phyloP scores from a whole-genome alignment of 2,797 vertebrate species.

The Hoplostethus atlanticus region DNA sequence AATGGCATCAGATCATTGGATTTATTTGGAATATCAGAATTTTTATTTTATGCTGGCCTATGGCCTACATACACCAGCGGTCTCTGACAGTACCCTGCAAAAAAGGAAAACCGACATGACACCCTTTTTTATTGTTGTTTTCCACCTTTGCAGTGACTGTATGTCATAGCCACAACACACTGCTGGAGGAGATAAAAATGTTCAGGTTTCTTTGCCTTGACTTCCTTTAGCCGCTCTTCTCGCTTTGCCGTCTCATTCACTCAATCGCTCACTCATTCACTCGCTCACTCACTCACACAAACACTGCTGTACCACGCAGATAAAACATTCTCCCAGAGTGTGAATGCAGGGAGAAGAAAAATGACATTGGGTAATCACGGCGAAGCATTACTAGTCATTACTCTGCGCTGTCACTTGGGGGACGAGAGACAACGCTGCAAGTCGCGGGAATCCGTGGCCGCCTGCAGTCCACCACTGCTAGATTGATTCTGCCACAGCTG shows the following conservation, averaged over 20 bases:
- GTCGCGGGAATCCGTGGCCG: constrained; percentile 49
- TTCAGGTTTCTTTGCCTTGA: constrained; percentile 16
- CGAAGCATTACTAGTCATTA: constrained; percentile 78
- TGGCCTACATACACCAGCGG: background rate
- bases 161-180: constrained; percentile 10
- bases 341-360: constrained; percentile 82
- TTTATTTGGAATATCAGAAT: background rate
- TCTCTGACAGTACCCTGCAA: constrained; percentile 12
- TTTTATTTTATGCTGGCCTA: background rate
- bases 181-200: constrained; percentile 42
- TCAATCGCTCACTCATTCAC: constrained; percentile 39
- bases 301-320: constrained; percentile 62
- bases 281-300: constrained; percentile 37
- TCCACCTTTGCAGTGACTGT: constrained; percentile 12
- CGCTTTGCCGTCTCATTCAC: background rate
- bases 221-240: background rate
- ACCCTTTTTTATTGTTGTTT: constrained; percentile 20
- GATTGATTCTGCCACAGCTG: constrained; percentile 51
- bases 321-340: constrained; percentile 79
- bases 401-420: constrained; percentile 72
- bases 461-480: constrained; percentile 42
- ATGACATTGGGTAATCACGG: constrained; percentile 78
- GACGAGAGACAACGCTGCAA: constrained; percentile 67
- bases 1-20: background rate
- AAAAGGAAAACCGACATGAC: constrained; percentile 34